Percentiles rank a stretch among this genome's conserved stretches.
These are phyloP conservation scores for Anthoptus insignis DNA, from an alignment of 2,888 invertebrate species.

Conservation along the genomic window DNA sequence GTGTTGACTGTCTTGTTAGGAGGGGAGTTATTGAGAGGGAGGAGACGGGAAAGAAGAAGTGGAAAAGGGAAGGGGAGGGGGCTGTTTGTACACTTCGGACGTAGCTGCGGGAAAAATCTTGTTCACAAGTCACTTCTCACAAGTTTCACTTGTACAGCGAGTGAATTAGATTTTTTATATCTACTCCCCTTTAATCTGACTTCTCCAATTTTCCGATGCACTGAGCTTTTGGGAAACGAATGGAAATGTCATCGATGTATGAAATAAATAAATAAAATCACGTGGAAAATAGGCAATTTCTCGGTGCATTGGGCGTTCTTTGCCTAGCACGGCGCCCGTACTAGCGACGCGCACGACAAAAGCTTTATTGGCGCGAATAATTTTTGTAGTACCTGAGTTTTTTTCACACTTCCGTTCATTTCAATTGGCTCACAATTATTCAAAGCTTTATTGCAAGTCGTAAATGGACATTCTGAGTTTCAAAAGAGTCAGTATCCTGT, in stretches of 20 bases:
- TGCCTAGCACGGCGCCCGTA: constrained; percentile 67
- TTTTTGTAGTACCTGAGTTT: constrained; percentile 60
- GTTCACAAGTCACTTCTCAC: no score
- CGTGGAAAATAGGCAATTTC: constrained; percentile 86
- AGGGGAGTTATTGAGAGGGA: no score
- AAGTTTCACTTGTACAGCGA: no score
- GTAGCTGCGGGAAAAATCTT: no score
- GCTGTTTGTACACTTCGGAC: no score
- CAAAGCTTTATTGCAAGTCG: constrained; percentile 27
- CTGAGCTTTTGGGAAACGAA: constrained; percentile 63
- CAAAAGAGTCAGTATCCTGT: no score
- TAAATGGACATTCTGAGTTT: no score
- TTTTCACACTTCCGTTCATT: constrained; percentile 34
- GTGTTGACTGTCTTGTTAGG: no score
- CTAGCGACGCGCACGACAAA: constrained; percentile 69
- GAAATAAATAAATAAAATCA: constrained; percentile 86
- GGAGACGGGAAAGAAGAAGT: no score
- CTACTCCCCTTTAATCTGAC: constrained; percentile 32
- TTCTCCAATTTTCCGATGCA: constrained; percentile 63
- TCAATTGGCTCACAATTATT: constrained; percentile 36
- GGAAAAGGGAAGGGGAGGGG: no score
- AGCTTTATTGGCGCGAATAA: constrained; percentile 72
- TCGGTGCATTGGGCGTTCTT: constrained; percentile 84
- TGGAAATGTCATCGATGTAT: constrained; percentile 79
- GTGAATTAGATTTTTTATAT: constrained; percentile 39